Evolutionary conservation across 2,113 vertebrate genomes (phyloP).

Genomic region (Larimichthys crocea): DNA sequence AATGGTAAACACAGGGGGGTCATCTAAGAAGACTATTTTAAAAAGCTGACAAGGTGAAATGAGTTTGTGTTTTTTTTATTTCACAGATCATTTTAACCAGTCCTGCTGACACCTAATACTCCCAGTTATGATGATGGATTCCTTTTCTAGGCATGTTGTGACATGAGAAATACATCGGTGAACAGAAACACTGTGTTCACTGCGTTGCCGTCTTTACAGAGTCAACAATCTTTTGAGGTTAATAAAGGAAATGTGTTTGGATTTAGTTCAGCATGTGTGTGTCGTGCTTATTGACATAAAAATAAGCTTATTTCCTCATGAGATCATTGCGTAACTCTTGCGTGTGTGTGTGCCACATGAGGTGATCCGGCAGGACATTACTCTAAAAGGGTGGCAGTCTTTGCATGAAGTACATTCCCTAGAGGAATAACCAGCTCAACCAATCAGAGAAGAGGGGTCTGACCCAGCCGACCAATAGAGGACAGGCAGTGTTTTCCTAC

Average conservation of each 20-base stretch:
- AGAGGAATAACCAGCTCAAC: conserved; percentile 28
- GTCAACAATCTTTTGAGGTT: not conserved
- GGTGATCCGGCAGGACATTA: conserved; percentile 5
- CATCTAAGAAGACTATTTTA: too few relatives aligned
- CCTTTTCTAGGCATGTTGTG: not conserved
- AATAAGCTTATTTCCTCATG: conserved; percentile 2
- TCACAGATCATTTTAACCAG: not conserved
- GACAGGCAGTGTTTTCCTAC: not conserved
- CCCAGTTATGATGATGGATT: too few relatives aligned
- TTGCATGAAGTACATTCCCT: conserved; percentile 15
- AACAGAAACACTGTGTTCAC: not conserved
- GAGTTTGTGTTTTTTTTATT: not conserved
- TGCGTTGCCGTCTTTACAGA: not conserved
- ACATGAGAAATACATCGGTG: not conserved
- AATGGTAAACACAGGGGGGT: too few relatives aligned
- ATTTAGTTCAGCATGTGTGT: not conserved
- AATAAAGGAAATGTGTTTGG: not conserved
- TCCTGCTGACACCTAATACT: not conserved
- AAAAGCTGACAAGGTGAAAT: not conserved
- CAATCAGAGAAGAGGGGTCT: conserved; percentile 76
- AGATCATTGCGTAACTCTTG: conserved; percentile 38
- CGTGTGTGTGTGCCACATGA: not conserved
- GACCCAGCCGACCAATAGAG: conserved; percentile 67
- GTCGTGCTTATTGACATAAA: not conserved
- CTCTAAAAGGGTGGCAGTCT: conserved; percentile 12